A percentile compares a stretch with the other conserved stretches of the same genome.
These are phyloP conservation scores for Caenorhabditis panamensis DNA, from an alignment of 2,888 invertebrate species.

Conservation along the genomic window DNA sequence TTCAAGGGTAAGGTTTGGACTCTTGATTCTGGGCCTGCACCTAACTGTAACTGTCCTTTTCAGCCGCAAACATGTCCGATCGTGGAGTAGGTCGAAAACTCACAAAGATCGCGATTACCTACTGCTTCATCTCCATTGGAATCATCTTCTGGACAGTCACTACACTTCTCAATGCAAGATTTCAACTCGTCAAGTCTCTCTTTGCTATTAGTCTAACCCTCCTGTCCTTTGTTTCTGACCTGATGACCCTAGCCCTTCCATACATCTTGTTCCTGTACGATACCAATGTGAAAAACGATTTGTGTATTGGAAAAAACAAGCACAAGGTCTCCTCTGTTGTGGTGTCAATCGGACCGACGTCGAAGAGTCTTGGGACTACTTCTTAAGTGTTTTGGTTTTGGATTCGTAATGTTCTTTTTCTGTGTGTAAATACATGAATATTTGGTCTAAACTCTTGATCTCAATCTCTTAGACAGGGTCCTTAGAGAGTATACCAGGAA, in stretches of 20 bases:
- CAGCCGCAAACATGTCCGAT: background rate
- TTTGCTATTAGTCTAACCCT: background rate
- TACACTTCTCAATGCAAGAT: background rate
- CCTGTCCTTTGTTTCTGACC: background rate
- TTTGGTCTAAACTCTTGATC: background rate
- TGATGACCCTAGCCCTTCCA: slow-evolving; percentile 27
- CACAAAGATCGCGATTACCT: background rate
- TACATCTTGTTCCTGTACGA: slow-evolving; percentile 30
- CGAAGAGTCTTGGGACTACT: background rate
- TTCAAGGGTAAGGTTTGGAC: no score
- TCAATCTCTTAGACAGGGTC: no score
- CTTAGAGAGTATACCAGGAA: no score
- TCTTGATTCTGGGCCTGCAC: background rate
- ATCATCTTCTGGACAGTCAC: background rate
- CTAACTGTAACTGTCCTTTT: background rate
- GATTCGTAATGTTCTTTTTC: no score
- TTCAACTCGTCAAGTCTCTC: background rate
- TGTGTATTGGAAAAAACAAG: background rate
- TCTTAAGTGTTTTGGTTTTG: no score
- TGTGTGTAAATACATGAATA: background rate
- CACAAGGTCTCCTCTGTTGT: background rate
- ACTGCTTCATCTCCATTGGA: background rate
- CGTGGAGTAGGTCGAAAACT: background rate
- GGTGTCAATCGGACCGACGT: background rate
- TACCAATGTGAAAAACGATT: slow-evolving; percentile 11